These are phyloP conservation scores for Clitarchus hookeri DNA, from an alignment of 2,888 invertebrate genomes.

Conservation along the genomic window DNA sequence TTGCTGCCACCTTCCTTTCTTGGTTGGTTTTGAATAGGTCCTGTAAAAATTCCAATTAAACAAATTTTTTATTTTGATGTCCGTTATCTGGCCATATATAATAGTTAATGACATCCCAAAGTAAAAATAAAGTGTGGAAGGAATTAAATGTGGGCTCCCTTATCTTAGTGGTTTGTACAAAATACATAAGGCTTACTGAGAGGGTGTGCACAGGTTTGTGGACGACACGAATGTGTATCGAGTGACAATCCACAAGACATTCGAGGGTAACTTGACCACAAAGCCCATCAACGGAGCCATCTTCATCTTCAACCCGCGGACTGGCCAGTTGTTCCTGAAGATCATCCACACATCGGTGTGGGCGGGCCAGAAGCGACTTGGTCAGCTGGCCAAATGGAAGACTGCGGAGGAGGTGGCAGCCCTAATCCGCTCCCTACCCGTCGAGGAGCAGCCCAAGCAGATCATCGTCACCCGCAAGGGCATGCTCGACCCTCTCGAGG, in stretches of 20 bases:
- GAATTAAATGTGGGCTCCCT: no score
- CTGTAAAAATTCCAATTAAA: no score
- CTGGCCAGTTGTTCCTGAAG: constrained; percentile 98
- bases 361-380: constrained; percentile 99
- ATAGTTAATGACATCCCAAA: no score
- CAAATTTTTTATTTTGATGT: no score
- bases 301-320: constrained; percentile 99
- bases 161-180: no score
- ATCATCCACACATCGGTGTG: constrained; percentile 99
- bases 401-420: constrained; percentile 99
- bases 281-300: constrained; percentile 99
- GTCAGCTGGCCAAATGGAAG: constrained; percentile 98
- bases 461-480: constrained; percentile 99
- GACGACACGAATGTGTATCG: constrained; percentile 99
- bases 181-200: neutral
- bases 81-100: no score
- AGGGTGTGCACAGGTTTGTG: constrained; percentile 70
- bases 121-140: no score
- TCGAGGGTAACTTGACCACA: constrained; percentile 98
- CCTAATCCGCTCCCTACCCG: constrained; percentile 95
- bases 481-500: constrained; percentile 99
- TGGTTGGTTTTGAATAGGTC: no score
- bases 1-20: no score
- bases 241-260: constrained; percentile 99
- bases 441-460: constrained; percentile 99